Base-by-base conservation (phyloP, 2,888 invertebrate genomes). In the Teleiodes luculella region DNA sequence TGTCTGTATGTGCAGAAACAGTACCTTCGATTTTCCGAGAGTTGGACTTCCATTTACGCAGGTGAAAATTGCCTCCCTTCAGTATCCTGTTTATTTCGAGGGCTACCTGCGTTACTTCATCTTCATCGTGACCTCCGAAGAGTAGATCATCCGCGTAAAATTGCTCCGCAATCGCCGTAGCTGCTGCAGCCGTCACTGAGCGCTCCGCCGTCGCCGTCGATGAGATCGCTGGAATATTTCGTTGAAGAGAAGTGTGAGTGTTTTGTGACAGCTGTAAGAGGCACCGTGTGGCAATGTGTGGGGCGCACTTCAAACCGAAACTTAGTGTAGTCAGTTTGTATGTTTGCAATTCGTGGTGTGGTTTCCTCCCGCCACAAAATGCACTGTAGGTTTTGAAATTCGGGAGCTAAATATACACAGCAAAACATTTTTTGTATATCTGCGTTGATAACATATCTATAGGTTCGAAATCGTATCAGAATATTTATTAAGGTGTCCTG, bases 11-110 rank as follows among this genome's bases (percentile, higher is more conserved):
- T n/a, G n/a, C n/a, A n/a, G n/a, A n/a, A n/a, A n/a, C n/a, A n/a
- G n/a, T n/a, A n/a, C n/a, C n/a, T n/a, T n/a, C n/a, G n/a, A n/a
- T n/a, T n/a, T n/a, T n/a, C n/a, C n/a, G n/a, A 1, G 48, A 49
- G n/a, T 54, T 54, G 5, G 54, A 30, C 14, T 49, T 54, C 54
- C 54, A 54, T 20, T 53, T 53, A 4, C 53, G 28, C 7, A 53
- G 41, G 8, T 31, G 28, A 18, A 53, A 48, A 3, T 41, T 24
- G 2, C 41, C 49, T 10, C 35, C 33, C 8, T 31, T 14, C 13
- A 54, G 43, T 7, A 49, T 43, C 7, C 28, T 39, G 11, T 33
- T 13, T 6, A 49, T 35, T 24, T 54, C 43, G 35, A 24, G 13
- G 20, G 49, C 48, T 33, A 10, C 10, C 16, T 39, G 5, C 2